Base-by-base conservation (phyloP, 2,113 vertebrate genomes). In the Machaerirhynchus nigripectus region DNA sequence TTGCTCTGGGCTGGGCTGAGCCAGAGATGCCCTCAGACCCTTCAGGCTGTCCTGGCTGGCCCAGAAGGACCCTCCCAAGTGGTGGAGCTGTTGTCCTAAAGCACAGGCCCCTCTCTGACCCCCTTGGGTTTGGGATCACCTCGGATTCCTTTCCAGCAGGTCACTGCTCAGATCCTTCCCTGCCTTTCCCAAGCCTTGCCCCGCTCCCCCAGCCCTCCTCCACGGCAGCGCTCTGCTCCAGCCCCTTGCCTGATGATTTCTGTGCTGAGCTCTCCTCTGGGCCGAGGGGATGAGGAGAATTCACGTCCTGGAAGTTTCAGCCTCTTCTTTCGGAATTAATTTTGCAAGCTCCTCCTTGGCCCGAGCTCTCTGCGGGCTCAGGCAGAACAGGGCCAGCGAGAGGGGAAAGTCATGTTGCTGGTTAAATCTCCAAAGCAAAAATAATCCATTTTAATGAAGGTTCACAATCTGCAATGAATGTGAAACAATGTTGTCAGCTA, bases 401-500 rank as follows among this genome's bases (percentile, higher is more conserved):
- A 95, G 92, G 91, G 68, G 87, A 96, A 95, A 96, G 95, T 94
- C 93, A 93, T 95, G 96, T 96, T 96, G 93, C 94, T 94, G 87
- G 84, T 96, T 97, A 96, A 97, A 97, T 97, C 96, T 96, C 95
- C 94, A 95, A 96, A 95, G 96, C 84, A 95, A 96, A 96, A 97
- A 96, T 97, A 96, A 97, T 97, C 95, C 95, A 96, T 97, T 97
- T 97, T 97, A 97, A 97, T 97, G 95, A 97, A 95, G 96, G 96
- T 96, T 97, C 96, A 96, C 97, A 97, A 95, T 96, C 97, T 95
- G 93, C 96, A 96, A 90, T 95, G 97, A 97, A 97, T 97, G 96
- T 97, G 97, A 96, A 97, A 96, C 97, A 97, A 96, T 97, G 96
- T 96, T 97, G 97, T 97, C 96, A 97, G 95, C 91, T 97, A 97